Conservation (phyloP, 2,797 vertebrate species). For the Rhinichthys osculus region DNA sequence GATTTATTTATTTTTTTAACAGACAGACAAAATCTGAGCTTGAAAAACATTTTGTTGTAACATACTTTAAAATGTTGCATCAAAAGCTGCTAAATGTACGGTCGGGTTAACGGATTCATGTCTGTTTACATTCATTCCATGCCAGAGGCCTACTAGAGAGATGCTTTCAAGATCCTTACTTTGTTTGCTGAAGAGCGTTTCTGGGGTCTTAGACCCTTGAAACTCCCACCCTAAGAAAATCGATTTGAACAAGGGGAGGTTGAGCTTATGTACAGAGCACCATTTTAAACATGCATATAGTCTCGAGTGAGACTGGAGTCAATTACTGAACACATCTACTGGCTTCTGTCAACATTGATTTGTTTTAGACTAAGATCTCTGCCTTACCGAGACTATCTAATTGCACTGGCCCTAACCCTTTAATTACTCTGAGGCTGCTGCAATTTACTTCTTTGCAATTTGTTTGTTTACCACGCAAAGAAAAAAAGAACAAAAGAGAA, state of each 20-base stretch:
- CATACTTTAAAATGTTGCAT: no score
- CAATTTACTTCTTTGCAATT: slow-evolving; percentile 60
- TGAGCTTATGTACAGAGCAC: slow-evolving; percentile 26
- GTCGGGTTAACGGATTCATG: not conserved
- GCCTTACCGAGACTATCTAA: slow-evolving; percentile 71
- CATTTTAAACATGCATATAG: slow-evolving; percentile 45
- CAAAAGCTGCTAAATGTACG: not conserved
- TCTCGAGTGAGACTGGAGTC: slow-evolving; percentile 63
- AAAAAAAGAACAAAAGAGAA: not conserved
- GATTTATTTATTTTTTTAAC: not conserved
- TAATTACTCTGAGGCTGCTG: slow-evolving; percentile 76
- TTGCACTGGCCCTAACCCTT: slow-evolving; percentile 72
- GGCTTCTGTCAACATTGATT: slow-evolving; percentile 78
- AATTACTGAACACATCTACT: slow-evolving; percentile 76
- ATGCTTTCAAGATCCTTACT: slow-evolving; percentile 32
- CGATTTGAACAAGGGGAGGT: slow-evolving; percentile 37
- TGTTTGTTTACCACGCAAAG: slow-evolving; percentile 46
- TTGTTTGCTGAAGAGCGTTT: slow-evolving; percentile 33
- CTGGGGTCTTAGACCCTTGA: slow-evolving; percentile 13
- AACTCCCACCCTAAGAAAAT: slow-evolving; percentile 41
- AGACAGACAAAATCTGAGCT: slow-evolving; percentile 2
- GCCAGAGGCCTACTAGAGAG: not conserved
- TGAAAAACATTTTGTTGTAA: not conserved
- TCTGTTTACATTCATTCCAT: slow-evolving; percentile 32
- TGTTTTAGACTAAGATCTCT: slow-evolving; percentile 69